Conservation (phyloP, 1,140 invertebrate species). For the Aphaenogaster floridana region DNA sequence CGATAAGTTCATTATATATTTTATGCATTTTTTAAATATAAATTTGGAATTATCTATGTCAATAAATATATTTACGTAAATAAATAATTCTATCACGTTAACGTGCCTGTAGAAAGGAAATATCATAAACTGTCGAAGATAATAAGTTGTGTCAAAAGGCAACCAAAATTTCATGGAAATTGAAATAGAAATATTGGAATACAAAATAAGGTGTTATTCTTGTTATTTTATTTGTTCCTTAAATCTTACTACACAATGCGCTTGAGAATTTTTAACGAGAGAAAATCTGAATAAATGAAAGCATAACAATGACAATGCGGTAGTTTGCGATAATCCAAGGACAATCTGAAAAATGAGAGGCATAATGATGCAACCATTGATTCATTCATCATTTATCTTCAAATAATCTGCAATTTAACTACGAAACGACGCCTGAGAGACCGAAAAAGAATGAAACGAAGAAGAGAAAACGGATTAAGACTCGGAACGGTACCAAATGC, state of each 20-base stretch:
- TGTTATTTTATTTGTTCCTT: neutral
- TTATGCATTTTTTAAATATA: neutral
- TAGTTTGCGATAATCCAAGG: neutral
- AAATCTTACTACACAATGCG: neutral
- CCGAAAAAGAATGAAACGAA: conserved; percentile 55
- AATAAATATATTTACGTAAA: neutral
- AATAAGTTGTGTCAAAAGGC: neutral
- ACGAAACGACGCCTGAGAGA: conserved; percentile 9
- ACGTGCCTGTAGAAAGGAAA: neutral
- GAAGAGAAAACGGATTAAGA: conserved; percentile 66
- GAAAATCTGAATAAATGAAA: conserved; percentile 35
- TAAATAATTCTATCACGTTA: neutral
- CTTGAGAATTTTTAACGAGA: neutral
- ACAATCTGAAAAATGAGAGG: conserved; percentile 14
- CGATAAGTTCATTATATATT: neutral
- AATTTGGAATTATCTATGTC: neutral
- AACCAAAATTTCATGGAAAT: conserved; percentile 15
- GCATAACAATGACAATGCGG: neutral
- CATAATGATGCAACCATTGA: conserved; percentile 43
- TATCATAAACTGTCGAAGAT: neutral
- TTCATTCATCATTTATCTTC: conserved; percentile 40
- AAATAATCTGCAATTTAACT: conserved; percentile 63
- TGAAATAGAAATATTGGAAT: neutral
- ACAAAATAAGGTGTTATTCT: neutral
- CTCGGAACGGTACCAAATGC: conserved; percentile 42